Base-by-base conservation (phyloP, 2,113 vertebrate species). In the Lophochroa leadbeateri region DNA sequence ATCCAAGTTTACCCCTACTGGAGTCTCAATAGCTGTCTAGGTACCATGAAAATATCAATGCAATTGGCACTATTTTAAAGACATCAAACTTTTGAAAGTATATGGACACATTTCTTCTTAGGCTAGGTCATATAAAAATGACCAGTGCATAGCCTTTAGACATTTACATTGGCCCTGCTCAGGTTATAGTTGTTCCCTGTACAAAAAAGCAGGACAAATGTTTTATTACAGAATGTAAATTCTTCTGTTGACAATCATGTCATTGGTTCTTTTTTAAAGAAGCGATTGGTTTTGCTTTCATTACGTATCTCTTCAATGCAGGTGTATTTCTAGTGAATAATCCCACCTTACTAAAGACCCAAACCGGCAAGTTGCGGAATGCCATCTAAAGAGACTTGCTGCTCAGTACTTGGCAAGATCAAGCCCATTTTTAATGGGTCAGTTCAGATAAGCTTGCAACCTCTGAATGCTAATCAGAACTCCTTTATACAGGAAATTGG, bases 161-260 rank as follows among this genome's bases (percentile, higher is more conserved):
- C 47, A 52, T 50, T n/a, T 63, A 10, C 9, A 16, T 43, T 55
- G 39, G 1, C 78, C 23, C 41, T 77, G 37, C 31, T 86, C 17
- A 27, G 11, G 16, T 67, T 88, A 10, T 21, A 47, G 5, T 49
- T 75, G 17, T 87, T 88, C 23, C 55, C 7, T 61, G 2, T 33
- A 74, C 19, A 53, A 82, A 91, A 83, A 71, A 18, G n/a, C 21
- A 49, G 25, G 12, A 70, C 13, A 74, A 91, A 47, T 58, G 9
- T 24, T 49, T 67, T 61, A 24, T 58, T 70, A 63, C 16, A 33
- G 39, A 78, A 82, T 29, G 9, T 49, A 65, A 94, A 28, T 41
- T 11, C 33, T 65, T 4, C 5, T 82, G 29, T 52, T 76, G 23
- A 17, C 0, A 2, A 3, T 49, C 6, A 6, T 35, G 8, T 79